These are phyloP conservation scores for Tachysurus fulvidraco DNA, from an alignment of 2,113 vertebrate genomes.

Conservation along the genomic window DNA sequence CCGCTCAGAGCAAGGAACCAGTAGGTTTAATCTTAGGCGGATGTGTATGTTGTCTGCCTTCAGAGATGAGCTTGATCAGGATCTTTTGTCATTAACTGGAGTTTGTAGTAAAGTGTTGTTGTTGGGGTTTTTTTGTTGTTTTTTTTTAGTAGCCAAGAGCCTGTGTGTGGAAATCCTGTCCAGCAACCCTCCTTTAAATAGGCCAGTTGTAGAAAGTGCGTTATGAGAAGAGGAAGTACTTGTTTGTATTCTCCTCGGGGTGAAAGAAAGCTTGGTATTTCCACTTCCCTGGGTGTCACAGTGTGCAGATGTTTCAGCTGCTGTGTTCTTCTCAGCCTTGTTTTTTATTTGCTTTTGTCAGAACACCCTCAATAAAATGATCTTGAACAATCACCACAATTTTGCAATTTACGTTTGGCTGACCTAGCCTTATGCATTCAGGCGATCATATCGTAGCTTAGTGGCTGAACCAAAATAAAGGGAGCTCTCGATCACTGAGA, in stretches of 20 bases:
- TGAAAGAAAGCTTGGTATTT: constrained; percentile 13
- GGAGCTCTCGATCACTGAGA: neutral
- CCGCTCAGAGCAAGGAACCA: neutral
- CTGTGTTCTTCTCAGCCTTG: neutral
- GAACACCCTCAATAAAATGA: too few species aligned
- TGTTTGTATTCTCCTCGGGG: constrained; percentile 15
- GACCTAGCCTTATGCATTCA: neutral
- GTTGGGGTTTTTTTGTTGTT: neutral
- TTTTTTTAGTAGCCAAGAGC: neutral
- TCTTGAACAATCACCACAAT: neutral
- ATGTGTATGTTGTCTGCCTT: neutral
- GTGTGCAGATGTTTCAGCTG: neutral
- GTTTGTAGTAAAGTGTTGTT: neutral
- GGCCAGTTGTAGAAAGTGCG: neutral
- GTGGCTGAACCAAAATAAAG: neutral
- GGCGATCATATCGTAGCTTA: neutral
- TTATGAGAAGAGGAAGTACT: neutral
- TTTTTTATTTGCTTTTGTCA: neutral
- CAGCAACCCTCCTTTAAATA: neutral
- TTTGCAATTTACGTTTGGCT: neutral
- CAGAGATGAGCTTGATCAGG: neutral
- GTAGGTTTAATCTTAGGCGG: neutral
- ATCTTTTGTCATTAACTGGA: neutral
- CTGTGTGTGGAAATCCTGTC: constrained; percentile 24
- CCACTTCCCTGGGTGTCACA: neutral